These are phyloP conservation scores for Drosophila erecta DNA, from an alignment of 1,140 invertebrate genomes.

Conservation along the genomic window DNA sequence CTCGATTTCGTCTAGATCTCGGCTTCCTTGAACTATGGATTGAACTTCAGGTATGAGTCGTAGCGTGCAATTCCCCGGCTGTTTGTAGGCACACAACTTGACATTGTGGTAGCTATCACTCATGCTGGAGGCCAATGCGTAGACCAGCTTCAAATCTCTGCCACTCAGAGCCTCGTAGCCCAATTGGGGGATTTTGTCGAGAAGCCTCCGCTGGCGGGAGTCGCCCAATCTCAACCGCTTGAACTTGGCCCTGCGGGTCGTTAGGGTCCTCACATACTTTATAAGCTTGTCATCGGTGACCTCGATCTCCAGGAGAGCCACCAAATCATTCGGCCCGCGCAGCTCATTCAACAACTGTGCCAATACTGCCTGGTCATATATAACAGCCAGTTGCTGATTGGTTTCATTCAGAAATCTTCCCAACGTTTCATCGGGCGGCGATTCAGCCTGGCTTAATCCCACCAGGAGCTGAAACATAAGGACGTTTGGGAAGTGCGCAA, in stretches of 20 bases:
- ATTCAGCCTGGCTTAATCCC: background rate
- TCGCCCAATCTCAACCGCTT: conserved; percentile 47
- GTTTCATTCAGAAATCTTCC: conserved; percentile 51
- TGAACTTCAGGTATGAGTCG: conserved; percentile 71
- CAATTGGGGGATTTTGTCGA: conserved; percentile 46
- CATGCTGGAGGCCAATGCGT: conserved; percentile 61
- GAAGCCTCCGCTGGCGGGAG: conserved; percentile 41
- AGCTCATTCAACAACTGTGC: conserved; percentile 65
- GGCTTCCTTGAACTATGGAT: conserved; percentile 51
- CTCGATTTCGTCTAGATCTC: conserved; percentile 69
- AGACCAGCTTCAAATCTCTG: conserved; percentile 39
- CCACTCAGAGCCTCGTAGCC: conserved; percentile 54
- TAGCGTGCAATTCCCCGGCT: conserved; percentile 64
- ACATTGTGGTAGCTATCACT: conserved; percentile 66
- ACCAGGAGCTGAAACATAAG: background rate
- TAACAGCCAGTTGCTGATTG: conserved; percentile 54
- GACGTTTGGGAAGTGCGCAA: background rate
- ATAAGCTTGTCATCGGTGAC: conserved; percentile 58
- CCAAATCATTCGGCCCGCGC: conserved; percentile 52
- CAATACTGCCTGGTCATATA: conserved; percentile 65
- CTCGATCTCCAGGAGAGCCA: conserved; percentile 56
- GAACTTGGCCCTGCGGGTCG: conserved; percentile 45
- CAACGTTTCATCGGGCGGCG: conserved; percentile 19
- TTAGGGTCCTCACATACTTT: conserved; percentile 41
- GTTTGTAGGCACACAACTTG: conserved; percentile 58